Conservation (phyloP, 2,888 invertebrate genomes). For the Chelonus formosanus region DNA sequence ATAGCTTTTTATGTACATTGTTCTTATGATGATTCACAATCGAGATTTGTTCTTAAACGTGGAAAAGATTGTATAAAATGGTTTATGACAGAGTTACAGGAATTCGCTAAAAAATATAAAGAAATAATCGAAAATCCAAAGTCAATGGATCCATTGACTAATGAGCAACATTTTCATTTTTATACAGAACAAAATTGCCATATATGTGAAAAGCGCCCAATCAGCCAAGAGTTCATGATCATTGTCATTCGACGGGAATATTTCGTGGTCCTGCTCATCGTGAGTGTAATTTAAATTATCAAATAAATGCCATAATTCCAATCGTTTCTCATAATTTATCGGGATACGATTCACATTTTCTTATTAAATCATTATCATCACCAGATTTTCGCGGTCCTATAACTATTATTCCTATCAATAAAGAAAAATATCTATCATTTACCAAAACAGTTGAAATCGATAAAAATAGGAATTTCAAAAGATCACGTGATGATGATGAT, state of each 20-base stretch:
- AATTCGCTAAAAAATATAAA: not conserved
- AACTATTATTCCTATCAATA: slow-evolving; percentile 40
- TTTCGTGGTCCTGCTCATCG: slow-evolving; percentile 8
- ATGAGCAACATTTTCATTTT: slow-evolving; percentile 27
- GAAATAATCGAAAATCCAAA: slow-evolving; percentile 10
- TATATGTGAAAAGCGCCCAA: not conserved
- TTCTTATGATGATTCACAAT: slow-evolving; percentile 26
- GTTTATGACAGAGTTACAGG: not conserved
- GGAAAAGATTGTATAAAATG: not conserved
- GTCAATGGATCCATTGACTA: slow-evolving; percentile 27
- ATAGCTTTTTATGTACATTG: slow-evolving; percentile 27
- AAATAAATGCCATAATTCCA: not conserved
- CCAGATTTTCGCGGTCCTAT: slow-evolving; percentile 37
- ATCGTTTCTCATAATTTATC: slow-evolving; percentile 39
- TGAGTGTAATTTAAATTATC: slow-evolving; percentile 4
- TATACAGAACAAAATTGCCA: not conserved
- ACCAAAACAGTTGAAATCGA: slow-evolving; percentile 33
- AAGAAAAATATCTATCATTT: slow-evolving; percentile 50
- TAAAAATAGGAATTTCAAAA: too few relatives aligned
- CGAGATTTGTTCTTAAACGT: slow-evolving; percentile 23
- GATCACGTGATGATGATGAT: not conserved
- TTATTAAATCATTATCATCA: slow-evolving; percentile 42
- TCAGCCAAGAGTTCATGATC: not conserved
- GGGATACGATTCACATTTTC: slow-evolving; percentile 48
- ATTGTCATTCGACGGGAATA: slow-evolving; percentile 34